These are phyloP conservation scores for Caenorhabditis virilis DNA, from an alignment of 2,888 invertebrate genomes.

Conservation along the genomic window DNA sequence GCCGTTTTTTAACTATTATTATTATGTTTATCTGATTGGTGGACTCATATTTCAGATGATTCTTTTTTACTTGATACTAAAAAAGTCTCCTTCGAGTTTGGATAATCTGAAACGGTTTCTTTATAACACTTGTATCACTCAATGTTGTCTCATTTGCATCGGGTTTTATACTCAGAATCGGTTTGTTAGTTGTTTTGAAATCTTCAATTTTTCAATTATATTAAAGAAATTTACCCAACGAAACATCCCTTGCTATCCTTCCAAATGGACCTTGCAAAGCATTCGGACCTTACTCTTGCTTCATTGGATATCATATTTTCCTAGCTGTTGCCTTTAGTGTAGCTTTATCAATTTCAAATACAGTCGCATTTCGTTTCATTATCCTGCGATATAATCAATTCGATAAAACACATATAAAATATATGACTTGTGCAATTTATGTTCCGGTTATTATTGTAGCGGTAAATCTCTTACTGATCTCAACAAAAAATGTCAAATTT, in stretches of 20 bases:
- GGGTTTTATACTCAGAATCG: constrained; percentile 2
- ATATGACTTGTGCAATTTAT: constrained; percentile 14
- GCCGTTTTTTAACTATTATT: constrained; percentile 6
- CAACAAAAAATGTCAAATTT: not conserved
- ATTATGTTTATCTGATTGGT: constrained; percentile 17
- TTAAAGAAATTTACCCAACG: constrained; percentile 16
- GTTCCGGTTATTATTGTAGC: constrained; percentile 12
- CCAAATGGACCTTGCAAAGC: constrained; percentile 21
- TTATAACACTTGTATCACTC: constrained; percentile 14
- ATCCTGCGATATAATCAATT: constrained; percentile 11
- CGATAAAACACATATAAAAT: constrained; percentile 3
- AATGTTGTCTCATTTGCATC: not conserved
- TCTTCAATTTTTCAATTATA: too few relatives aligned
- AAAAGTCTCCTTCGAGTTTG: constrained; percentile 25
- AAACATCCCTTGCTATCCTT: constrained; percentile 24
- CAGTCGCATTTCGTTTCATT: constrained; percentile 26
- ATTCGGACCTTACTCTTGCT: constrained; percentile 20
- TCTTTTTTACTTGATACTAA: constrained; percentile 20
- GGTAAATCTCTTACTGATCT: too few relatives aligned
- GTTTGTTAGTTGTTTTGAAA: not conserved
- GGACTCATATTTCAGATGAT: constrained; percentile 26
- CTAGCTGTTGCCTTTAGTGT: constrained; percentile 18
- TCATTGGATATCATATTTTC: constrained; percentile 28
- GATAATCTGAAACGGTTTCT: constrained; percentile 30
- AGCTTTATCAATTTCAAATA: constrained; percentile 25